These are phyloP conservation scores for Drosophila nannoptera DNA, from an alignment of 1,140 invertebrate genomes.

Conservation along the genomic window DNA sequence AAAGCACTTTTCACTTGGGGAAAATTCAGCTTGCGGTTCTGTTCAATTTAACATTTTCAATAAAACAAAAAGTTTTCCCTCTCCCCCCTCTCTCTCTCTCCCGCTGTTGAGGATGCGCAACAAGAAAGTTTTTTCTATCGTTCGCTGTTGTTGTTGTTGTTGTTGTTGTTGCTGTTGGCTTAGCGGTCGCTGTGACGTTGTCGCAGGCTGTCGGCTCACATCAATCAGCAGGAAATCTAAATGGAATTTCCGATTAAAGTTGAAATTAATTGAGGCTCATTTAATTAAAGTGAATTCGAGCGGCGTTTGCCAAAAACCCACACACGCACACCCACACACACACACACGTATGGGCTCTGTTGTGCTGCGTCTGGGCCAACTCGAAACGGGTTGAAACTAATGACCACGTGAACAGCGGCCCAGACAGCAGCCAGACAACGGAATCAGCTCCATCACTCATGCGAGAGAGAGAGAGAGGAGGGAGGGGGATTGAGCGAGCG, in stretches of 20 bases:
- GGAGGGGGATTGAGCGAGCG: constrained; percentile 1
- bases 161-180: constrained; percentile 31
- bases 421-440: constrained; percentile 78
- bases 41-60: constrained; percentile 1
- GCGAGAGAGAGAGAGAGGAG: constrained; percentile 4
- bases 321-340: constrained; percentile 24
- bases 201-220: constrained; percentile 68
- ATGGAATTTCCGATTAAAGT: constrained; percentile 78
- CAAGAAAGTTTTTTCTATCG: constrained; percentile 35
- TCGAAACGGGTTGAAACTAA: constrained; percentile 71
- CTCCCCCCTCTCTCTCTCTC: not conserved
- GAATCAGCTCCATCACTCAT: constrained; percentile 70
- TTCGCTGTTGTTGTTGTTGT: constrained; percentile 17
- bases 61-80: constrained; percentile 1
- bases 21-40: not conserved
- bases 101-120: constrained; percentile 22
- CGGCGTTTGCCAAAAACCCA: constrained; percentile 29
- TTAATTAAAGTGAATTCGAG: constrained; percentile 75
- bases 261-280: constrained; percentile 78
- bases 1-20: not conserved
- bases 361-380: too few species aligned
- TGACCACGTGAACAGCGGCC: constrained; percentile 64
- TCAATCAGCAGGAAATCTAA: constrained; percentile 78
- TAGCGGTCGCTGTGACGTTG: constrained; percentile 50
- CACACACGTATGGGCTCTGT: constrained; percentile 1